Percentiles rank a stretch among this genome's conserved stretches.
phyloP scores from a whole-genome alignment of 2,888 invertebrate genomes.

The Dendrolimus pini region DNA sequence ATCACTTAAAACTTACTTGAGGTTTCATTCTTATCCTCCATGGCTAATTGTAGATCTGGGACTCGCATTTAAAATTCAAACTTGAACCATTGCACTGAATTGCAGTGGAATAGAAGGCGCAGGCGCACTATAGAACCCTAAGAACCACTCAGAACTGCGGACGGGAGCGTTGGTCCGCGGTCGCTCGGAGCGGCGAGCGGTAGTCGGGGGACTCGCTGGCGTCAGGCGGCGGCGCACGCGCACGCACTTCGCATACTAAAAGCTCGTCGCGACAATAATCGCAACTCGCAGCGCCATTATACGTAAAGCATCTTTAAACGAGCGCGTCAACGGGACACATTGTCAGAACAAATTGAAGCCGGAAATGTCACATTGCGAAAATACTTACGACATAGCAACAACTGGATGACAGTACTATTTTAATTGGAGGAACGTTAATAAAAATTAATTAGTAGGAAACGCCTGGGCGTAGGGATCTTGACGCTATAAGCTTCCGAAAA shows the following conservation, averaged over 20 bases:
- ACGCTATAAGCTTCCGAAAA: too few species aligned
- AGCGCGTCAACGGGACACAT: neutral
- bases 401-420: neutral
- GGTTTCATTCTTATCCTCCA: slow-evolving; percentile 33
- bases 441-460: too few species aligned
- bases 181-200: slow-evolving; percentile 30
- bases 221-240: slow-evolving; percentile 58
- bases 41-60: slow-evolving; percentile 15
- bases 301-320: neutral
- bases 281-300: slow-evolving; percentile 22
- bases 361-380: neutral
- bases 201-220: slow-evolving; percentile 34
- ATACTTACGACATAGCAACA: neutral
- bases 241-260: slow-evolving; percentile 72
- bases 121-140: slow-evolving; percentile 36
- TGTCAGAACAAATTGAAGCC: neutral
- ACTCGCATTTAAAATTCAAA: slow-evolving; percentile 31
- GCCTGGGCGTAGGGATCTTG: too few species aligned
- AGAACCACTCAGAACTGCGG: slow-evolving; percentile 16
- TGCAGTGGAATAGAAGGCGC: slow-evolving; percentile 52
- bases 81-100: slow-evolving; percentile 55
- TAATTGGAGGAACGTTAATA: slow-evolving; percentile 4
- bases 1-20: slow-evolving; percentile 34
- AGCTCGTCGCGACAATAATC: slow-evolving; percentile 55
- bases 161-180: slow-evolving; percentile 43